Percentiles rank a stretch among this genome's conserved stretches.
phyloP scores from a whole-genome alignment of 64 coral and sea anemone genomes.

The Dendronephthya gigantea region DNA sequence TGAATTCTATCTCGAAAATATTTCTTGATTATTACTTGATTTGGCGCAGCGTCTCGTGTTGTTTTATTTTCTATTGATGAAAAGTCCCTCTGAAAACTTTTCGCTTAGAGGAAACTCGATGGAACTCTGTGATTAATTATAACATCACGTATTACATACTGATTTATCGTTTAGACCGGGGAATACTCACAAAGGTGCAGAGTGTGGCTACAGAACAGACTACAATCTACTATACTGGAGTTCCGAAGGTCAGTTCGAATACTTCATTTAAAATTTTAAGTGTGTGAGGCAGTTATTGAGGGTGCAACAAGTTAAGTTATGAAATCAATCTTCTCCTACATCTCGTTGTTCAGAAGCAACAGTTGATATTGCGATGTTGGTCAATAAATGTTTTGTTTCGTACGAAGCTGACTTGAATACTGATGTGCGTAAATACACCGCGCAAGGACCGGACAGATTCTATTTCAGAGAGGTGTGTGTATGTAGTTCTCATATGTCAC shows the following conservation, averaged over 20 bases:
- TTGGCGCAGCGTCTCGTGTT: too few relatives aligned
- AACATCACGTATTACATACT: too few relatives aligned
- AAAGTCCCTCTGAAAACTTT: too few relatives aligned
- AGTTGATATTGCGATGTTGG: slow-evolving; percentile 20
- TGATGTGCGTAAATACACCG: slow-evolving; percentile 52
- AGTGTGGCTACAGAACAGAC: slow-evolving; percentile 60
- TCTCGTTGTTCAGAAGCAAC: not conserved
- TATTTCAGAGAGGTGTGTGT: slow-evolving; percentile 82
- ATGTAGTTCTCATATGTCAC: not conserved
- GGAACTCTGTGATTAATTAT: too few relatives aligned
- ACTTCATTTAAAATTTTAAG: not conserved
- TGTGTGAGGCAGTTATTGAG: too few relatives aligned
- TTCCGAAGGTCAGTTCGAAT: slow-evolving; percentile 42
- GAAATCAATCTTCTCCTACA: too few relatives aligned
- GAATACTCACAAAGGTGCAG: slow-evolving; percentile 73
- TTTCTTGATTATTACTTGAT: too few relatives aligned
- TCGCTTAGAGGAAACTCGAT: too few relatives aligned
- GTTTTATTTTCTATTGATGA: too few relatives aligned
- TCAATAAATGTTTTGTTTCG: slow-evolving; percentile 49
- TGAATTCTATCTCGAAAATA: too few relatives aligned
- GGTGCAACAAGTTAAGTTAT: not conserved
- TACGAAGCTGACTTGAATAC: slow-evolving; percentile 67
- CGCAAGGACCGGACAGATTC: slow-evolving; percentile 56
- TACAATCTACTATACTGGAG: slow-evolving; percentile 93
- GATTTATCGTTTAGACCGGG: slow-evolving; percentile 58